Conservation (phyloP, 2,113 vertebrate genomes). For the Pan paniscus region DNA sequence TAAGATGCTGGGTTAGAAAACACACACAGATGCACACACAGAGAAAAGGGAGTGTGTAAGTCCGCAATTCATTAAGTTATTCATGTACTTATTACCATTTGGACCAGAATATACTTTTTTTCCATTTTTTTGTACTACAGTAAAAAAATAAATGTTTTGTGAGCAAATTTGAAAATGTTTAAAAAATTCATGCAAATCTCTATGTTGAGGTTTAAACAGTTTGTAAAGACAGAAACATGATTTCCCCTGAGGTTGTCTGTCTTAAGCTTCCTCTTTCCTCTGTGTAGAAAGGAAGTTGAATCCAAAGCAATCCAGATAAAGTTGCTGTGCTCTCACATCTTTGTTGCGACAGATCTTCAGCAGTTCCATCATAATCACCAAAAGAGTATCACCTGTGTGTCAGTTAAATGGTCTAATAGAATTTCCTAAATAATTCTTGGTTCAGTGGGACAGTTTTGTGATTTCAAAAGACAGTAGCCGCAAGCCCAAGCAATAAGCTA, state of each 20-base stretch:
- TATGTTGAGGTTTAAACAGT: conserved; percentile 65
- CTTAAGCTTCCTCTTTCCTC: conserved; percentile 58
- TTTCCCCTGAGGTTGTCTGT: conserved; percentile 68
- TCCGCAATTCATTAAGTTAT: conserved; percentile 73
- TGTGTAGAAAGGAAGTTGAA: conserved; percentile 59
- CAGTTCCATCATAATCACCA: conserved; percentile 63
- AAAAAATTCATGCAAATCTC: conserved; percentile 71
- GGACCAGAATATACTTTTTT: conserved; percentile 29
- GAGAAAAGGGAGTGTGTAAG: conserved; percentile 33
- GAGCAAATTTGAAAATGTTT: conserved; percentile 67
- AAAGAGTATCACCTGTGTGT: conserved; percentile 66
- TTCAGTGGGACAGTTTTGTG: conserved; percentile 45
- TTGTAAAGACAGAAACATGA: conserved; percentile 73
- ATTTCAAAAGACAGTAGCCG: conserved; percentile 66
- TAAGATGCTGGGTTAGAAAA: conserved; percentile 78
- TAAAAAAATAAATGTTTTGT: conserved; percentile 74
- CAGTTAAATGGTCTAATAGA: conserved; percentile 71
- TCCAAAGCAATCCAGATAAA: conserved; percentile 56
- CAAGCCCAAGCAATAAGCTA: conserved; percentile 31
- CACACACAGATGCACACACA: background rate
- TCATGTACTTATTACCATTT: conserved; percentile 67
- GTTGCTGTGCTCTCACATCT: conserved; percentile 51
- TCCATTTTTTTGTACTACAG: background rate
- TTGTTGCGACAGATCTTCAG: conserved; percentile 64
- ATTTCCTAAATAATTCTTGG: conserved; percentile 71